Percentiles rank a stretch among this genome's conserved stretches.
Evolutionary conservation across 2,797 vertebrate genomes (phyloP).

Genomic region (Nothura maculosa): DNA sequence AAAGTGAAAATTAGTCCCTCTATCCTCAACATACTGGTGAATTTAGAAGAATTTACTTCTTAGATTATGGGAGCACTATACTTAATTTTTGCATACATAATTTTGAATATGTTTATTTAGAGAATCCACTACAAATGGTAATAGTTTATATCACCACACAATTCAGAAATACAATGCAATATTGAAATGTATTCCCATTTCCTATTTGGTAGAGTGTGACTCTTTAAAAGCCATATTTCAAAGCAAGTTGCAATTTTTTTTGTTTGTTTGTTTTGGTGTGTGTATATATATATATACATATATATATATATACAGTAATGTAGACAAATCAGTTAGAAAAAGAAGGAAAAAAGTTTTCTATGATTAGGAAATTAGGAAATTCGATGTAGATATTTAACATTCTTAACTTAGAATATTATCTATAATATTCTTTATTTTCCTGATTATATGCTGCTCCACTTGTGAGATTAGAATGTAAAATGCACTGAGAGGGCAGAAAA

Average conservation of each 20-base stretch:
- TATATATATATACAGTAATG: background rate
- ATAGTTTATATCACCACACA: background rate
- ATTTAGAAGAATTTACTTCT: background rate
- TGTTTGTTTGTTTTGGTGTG: background rate
- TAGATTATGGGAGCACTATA: background rate
- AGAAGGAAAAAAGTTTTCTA: background rate
- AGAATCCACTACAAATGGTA: background rate
- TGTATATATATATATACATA: no score
- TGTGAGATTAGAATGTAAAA: background rate
- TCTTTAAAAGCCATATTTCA: background rate
- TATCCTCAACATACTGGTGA: background rate
- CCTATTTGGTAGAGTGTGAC: background rate
- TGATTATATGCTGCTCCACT: background rate
- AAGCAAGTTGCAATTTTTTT: background rate
- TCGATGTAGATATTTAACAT: background rate
- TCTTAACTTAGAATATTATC: background rate
- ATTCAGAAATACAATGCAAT: background rate
- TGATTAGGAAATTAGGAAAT: background rate
- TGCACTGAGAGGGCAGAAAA: background rate
- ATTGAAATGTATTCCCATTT: background rate
- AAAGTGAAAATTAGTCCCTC: background rate
- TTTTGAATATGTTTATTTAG: background rate
- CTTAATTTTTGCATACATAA: background rate
- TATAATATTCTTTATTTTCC: background rate
- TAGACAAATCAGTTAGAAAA: background rate